Base-by-base conservation (phyloP, 2,113 vertebrate species). In the Seriola dumerili region DNA sequence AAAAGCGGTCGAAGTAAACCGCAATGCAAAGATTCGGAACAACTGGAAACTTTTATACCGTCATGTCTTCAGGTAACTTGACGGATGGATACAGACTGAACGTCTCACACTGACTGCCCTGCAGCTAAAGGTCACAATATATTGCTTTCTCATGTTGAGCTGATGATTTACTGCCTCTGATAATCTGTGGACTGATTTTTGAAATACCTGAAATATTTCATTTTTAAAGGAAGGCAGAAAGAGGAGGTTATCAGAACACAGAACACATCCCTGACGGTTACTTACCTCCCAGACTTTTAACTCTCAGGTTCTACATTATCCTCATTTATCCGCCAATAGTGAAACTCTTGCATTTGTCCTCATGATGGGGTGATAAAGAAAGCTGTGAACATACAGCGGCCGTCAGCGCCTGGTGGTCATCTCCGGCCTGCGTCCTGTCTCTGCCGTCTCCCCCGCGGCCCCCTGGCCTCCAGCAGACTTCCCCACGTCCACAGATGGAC, bases 401-500 rank as follows among this genome's bases (percentile, higher is more conserved):
- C 34, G 1, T 55, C 48, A 10, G 25, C 13, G 40, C 34, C 76
- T 42, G 3, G 5, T 40, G 5, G 68, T 62, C 6, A 19, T 62
- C 75, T 80, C 72, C 46, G n/a, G 59, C 72, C 32, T 6, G 34
- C n/a, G 16, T 63, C 83, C 13, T 8, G 12, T 25, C 65, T 23
- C 72, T 16, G 23, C 70, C 48, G 13, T 46, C 76, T 54, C 81
- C 76, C 74, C 55, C n/a, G 21, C 25, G 34, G 63, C 66, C 36
- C 54, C 38, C 34, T 29, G 80, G 44, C 76, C 65, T 76, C 84
- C 86, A 72, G 80, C 83, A 42, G 84, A 25, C 54, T 44, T 62
- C 80, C 72, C 79, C 74, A 21, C 54, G 25, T 88, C 88, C 90
- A 91, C 92, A 93, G 89, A 93, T 93, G 92, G 91, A 84, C 23